Percentiles rank a stretch among this genome's conserved stretches.
These are phyloP conservation scores for Lycorma delicatula DNA, from an alignment of 1,140 invertebrate species.

Conservation along the genomic window DNA sequence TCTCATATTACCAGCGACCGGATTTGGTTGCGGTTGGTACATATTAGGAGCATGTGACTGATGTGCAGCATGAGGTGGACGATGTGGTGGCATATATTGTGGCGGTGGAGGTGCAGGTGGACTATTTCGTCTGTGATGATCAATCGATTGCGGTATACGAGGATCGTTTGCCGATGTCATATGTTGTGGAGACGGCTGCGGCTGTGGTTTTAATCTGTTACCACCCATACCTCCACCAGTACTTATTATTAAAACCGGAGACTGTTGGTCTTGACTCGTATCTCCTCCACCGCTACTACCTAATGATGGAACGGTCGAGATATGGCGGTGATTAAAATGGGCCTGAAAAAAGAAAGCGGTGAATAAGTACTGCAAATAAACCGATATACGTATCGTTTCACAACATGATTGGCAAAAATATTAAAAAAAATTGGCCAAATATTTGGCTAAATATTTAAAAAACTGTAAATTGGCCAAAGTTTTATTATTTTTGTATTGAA, in stretches of 20 bases:
- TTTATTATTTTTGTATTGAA: too few relatives aligned
- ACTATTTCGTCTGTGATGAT: constrained; percentile 1
- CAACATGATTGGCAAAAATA: too few relatives aligned
- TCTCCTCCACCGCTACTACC: constrained; percentile 3
- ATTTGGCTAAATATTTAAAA: too few relatives aligned
- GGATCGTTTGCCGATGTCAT: constrained; percentile 6
- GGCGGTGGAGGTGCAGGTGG: constrained; percentile 11
- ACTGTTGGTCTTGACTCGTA: constrained; percentile 5
- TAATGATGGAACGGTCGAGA: background rate
- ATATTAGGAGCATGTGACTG: background rate
- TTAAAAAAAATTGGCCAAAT: too few relatives aligned
- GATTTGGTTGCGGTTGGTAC: background rate
- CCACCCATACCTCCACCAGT: background rate
- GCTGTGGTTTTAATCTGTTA: constrained; percentile 6
- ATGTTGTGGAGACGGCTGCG: background rate
- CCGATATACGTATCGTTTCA: too few relatives aligned
- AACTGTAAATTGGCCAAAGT: too few relatives aligned
- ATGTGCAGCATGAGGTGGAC: background rate
- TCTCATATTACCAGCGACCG: background rate
- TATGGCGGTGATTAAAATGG: constrained; percentile 16
- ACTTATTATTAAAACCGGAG: constrained; percentile 5
- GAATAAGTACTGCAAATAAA: too few relatives aligned
- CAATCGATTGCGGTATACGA: background rate
- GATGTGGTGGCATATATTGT: background rate
- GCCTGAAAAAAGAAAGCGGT: constrained; percentile 3